Evolutionary conservation across 2,888 invertebrate species (phyloP).

Genomic region (Acheta domesticus): DNA sequence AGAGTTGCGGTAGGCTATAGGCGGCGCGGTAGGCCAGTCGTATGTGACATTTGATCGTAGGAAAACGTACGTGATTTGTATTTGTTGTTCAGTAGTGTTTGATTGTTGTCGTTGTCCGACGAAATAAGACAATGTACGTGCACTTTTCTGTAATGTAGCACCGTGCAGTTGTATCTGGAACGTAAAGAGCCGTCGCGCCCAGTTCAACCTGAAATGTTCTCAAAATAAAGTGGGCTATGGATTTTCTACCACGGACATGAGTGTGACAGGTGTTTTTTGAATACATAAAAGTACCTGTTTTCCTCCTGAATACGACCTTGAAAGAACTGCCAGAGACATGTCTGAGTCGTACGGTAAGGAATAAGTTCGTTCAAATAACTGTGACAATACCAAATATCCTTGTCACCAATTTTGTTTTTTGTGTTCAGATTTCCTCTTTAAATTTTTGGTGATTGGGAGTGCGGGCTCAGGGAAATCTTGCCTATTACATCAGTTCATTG

Average conservation of each 20-base stretch:
- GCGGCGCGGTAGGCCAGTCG: too few relatives aligned
- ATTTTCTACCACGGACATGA: neutral
- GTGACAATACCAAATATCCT: neutral
- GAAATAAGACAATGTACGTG: too few relatives aligned
- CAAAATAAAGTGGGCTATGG: constrained; percentile 7
- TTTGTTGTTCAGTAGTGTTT: too few relatives aligned
- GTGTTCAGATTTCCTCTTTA: constrained; percentile 73
- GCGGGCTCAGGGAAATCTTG: constrained; percentile 82
- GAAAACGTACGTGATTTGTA: too few relatives aligned
- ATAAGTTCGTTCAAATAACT: neutral
- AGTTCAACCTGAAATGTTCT: neutral
- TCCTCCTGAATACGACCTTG: neutral
- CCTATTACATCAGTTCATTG: constrained; percentile 77
- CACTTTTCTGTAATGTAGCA: too few relatives aligned
- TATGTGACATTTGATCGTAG: too few relatives aligned
- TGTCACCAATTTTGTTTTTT: constrained; percentile 37
- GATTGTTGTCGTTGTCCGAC: too few relatives aligned
- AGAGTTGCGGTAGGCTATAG: too few relatives aligned
- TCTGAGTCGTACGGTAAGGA: constrained; percentile 1
- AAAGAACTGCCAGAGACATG: constrained; percentile 3
- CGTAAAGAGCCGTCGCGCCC: too few relatives aligned
- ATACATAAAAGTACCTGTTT: neutral
- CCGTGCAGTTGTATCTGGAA: too few relatives aligned
- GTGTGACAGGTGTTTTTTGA: neutral
- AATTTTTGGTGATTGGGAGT: constrained; percentile 80